Evolutionary conservation across 1,140 invertebrate genomes (phyloP), one percentile per base, ranked within the genome.

Genomic region (Drosophila virilis): DNA sequence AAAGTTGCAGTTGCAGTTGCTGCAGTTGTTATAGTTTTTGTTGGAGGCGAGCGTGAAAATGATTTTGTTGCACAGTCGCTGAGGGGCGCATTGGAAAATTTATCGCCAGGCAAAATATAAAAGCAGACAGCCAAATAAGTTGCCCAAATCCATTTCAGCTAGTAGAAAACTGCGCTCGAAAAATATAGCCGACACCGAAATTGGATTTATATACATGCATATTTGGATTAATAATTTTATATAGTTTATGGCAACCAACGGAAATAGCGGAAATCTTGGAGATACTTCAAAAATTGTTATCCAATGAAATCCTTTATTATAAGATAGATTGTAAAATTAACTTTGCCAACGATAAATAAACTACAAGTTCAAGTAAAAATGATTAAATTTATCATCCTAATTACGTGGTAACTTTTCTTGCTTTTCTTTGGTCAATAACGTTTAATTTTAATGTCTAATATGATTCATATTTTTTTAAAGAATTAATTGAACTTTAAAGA

Each of bases 31-130:
- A 45, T 45, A 32, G 38, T 74, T 67, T 69, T 65, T 67, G 66
- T 68, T 78, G 76, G 45, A 35, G 61, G 69, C 55, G 59, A 76
- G 71, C 76, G 77, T 70, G 67, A 78, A 85, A 80, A 82, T 75
- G 64, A 86, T 80, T 83, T 86, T 79, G 68, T 81, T 86, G 81
- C 77, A 85, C 74, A 78, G 66, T 85, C 54, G 77, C 77, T 50
- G 33, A 61, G 59, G 71, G 83, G 71, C 33, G 45, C 54, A 66
- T 65, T 75, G 55, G 69, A 59, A 88, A 88, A 86, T 77, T 84
- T 84, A 84, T 85, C 71, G 74, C 62, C 78, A 66, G 61, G 72
- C 54, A 46, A 72, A 76, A 67, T 72, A 33, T 37, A 48, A 37
- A 22, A 61, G 32, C 58, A 45, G 42, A 46, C 57, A 67, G 40